These are phyloP conservation scores for Gila orcuttii DNA, from an alignment of 2,113 vertebrate genomes.

Conservation along the genomic window DNA sequence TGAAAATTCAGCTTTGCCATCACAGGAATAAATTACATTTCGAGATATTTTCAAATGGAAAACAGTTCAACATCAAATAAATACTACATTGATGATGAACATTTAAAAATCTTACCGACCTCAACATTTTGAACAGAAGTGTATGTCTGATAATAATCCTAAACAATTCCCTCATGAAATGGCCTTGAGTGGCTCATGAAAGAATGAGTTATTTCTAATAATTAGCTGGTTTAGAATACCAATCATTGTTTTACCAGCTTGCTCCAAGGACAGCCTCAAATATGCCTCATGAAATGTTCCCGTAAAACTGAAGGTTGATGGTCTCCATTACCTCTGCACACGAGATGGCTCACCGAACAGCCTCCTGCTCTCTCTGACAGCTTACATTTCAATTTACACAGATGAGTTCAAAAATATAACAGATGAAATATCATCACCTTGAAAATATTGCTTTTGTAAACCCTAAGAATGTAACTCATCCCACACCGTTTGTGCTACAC, in stretches of 20 bases:
- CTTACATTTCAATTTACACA: neutral
- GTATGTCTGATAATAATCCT: no score
- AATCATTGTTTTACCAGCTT: neutral
- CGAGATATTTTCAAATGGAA: neutral
- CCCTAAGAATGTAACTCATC: neutral
- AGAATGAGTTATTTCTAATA: neutral
- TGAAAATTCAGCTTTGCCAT: neutral
- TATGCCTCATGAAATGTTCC: constrained; percentile 11
- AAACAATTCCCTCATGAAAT: neutral
- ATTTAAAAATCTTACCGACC: no score
- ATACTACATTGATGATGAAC: neutral
- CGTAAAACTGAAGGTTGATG: constrained; percentile 24
- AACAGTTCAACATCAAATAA: neutral
- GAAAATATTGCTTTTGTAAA: constrained; percentile 8
- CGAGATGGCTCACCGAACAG: neutral
- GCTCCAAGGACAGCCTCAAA: neutral
- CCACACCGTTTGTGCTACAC: neutral
- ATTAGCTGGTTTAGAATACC: neutral
- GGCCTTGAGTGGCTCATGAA: neutral
- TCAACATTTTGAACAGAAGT: no score
- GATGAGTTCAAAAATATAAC: constrained; percentile 8
- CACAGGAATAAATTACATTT: neutral
- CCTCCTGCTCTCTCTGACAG: neutral
- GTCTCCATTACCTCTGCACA: constrained; percentile 8
- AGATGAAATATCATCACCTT: constrained; percentile 21